A percentile compares a stretch with the other conserved stretches of the same genome.
These are phyloP conservation scores for Chelonia mydas DNA, from an alignment of 2,797 vertebrate genomes.

Conservation along the genomic window DNA sequence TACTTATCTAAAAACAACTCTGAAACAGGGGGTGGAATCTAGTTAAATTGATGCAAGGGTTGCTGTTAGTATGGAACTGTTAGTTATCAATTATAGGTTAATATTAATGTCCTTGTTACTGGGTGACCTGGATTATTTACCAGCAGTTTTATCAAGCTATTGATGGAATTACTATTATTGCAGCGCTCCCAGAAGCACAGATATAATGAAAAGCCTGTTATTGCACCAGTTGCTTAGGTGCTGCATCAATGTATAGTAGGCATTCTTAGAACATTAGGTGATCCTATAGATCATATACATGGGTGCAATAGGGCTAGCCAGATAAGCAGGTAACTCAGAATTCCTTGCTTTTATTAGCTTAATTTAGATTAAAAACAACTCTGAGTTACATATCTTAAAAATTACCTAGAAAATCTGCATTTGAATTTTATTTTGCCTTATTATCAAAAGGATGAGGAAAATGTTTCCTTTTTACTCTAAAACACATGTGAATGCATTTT, in stretches of 20 bases:
- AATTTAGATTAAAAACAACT: conserved; percentile 12
- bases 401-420: background rate
- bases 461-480: background rate
- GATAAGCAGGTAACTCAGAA: background rate
- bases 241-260: background rate
- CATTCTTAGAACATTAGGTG: background rate
- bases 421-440: background rate
- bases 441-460: background rate
- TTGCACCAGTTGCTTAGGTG: background rate
- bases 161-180: background rate
- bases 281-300: background rate
- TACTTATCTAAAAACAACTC: background rate
- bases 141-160: background rate
- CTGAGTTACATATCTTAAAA: background rate
- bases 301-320: background rate
- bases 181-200: background rate
- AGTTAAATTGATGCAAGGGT: background rate
- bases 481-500: background rate
- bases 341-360: background rate
- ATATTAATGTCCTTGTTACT: background rate
- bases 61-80: background rate
- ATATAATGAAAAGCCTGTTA: background rate
- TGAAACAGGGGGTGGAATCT: background rate
- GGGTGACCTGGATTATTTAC: background rate
- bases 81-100: background rate